These are phyloP conservation scores for Halesus radiatus DNA, from an alignment of 1,140 invertebrate genomes.

Conservation along the genomic window DNA sequence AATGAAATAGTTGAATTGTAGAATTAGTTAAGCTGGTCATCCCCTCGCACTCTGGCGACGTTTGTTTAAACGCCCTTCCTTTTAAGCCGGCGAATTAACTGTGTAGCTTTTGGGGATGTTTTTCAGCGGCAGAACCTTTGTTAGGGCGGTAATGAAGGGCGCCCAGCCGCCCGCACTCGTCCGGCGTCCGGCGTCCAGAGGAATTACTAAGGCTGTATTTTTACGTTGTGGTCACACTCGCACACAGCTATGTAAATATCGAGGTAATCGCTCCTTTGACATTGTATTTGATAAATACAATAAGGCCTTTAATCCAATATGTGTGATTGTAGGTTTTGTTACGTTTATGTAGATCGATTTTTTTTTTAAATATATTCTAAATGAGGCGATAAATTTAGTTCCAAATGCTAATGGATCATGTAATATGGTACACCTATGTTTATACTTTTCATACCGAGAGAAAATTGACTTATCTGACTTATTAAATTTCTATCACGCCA, in stretches of 20 bases:
- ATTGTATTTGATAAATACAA: no score
- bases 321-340: no score
- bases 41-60: neutral
- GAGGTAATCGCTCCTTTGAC: neutral
- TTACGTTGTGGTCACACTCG: neutral
- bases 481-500: no score
- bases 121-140: constrained; percentile 16
- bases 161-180: neutral
- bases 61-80: constrained; percentile 19
- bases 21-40: constrained; percentile 10
- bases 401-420: no score
- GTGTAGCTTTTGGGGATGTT: constrained; percentile 2
- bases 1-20: neutral
- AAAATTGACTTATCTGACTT: no score
- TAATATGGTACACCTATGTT: no score
- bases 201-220: constrained; percentile 18
- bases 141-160: constrained; percentile 13
- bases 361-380: no score
- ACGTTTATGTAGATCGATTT: no score
- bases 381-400: no score
- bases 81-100: constrained; percentile 28
- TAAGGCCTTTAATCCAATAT: no score
- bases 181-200: neutral
- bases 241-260: neutral
- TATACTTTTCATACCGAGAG: no score